Evolutionary conservation across 1,140 invertebrate genomes (phyloP), one percentile per base, ranked within the genome.

Genomic region (Drosophila sechellia): DNA sequence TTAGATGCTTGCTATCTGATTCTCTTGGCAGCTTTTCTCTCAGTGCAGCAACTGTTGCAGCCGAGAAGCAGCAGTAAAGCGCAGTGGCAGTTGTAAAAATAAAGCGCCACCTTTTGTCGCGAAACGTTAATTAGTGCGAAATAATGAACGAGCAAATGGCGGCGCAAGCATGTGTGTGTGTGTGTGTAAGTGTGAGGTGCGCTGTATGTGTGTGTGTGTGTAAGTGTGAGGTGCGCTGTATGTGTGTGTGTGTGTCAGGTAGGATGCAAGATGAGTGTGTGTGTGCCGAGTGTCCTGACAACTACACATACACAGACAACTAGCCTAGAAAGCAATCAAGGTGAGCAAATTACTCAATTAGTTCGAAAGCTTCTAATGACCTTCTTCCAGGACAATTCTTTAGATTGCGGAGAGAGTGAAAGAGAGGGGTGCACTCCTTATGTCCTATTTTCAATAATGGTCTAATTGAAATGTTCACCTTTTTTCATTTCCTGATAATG

Each of bases 51-150:
- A 54, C 75, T 56, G 37, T 42, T 58, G 55, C 48, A 58, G 43
- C 25, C 5, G 5, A 17, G 42, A 5, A 59, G 50, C 31, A 43
- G 55, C 48, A 53, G 46, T 45, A 31, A 52, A 52, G 43, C 35
- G 27, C 54, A 56, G 48, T 49, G 52, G 52, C 71, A 72, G 63
- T 77, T 69, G 74, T 60, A 74, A 60, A 69, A 68, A 56, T 66
- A 74, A 66, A 61, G 64, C 52, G 65, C 46, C 65, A 79, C 75
- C 83, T 79, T 86, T 87, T 86, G 79, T 87, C 84, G 83, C 83
- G 71, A 69, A 76, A 72, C 75, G 65, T 87, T 86, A 86, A 86
- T 86, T 87, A 86, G 83, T 87, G 83, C 83, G 71, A 76, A 87
- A 87, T 87, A 87, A 87, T 87, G 66, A 87, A 87, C 56, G 73